Evolutionary conservation across 2,113 vertebrate genomes (phyloP), one percentile per base, ranked within the genome.

Genomic region (Pluvianellus socialis): DNA sequence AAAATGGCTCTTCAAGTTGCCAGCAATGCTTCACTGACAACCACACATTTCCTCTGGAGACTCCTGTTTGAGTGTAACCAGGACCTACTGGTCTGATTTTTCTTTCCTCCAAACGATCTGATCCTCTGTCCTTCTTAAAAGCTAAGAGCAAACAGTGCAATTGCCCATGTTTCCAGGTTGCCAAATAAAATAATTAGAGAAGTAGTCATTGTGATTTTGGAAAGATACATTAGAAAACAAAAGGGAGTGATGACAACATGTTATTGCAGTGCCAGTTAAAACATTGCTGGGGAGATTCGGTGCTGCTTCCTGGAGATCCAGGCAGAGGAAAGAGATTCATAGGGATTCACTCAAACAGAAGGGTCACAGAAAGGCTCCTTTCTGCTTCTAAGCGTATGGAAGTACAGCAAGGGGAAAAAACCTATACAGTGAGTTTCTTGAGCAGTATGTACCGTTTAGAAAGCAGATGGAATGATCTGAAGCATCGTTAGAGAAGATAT

Each of bases 111-210:
- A n/a, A 61, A 92, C 1, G 32, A 70, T 88, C 77, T 79, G 86
- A 44, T 92, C 35, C 62, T 89, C 80, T 70, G 58, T 72, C 49
- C 42, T 65, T 26, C 73, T 91, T 77, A 90, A 61, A 75, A 86
- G 70, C 80, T 94, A 91, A 79, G 32, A 62, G 80, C 59, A 56
- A 95, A 44, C 7, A 5, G 32, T 70, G 50, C 44, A 85, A 75
- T 84, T 91, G 70, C 56, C 50, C 74, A 89, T 45, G 26, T 68
- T 96, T 95, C 44, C 84, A 94, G 26, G 38, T 50, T 94, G 95
- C 89, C 84, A 92, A 91, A 68, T 87, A 94, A 97, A 94, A 94
- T 76, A 89, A 96, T 94, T 92, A 95, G 80, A 73, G 84, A 91
- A 91, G 84, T 30, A 92, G 26, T 86, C 66, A 81, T 35, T 89